Conservation (phyloP, 2,888 invertebrate species). For the Lasioglossum malachurum region DNA sequence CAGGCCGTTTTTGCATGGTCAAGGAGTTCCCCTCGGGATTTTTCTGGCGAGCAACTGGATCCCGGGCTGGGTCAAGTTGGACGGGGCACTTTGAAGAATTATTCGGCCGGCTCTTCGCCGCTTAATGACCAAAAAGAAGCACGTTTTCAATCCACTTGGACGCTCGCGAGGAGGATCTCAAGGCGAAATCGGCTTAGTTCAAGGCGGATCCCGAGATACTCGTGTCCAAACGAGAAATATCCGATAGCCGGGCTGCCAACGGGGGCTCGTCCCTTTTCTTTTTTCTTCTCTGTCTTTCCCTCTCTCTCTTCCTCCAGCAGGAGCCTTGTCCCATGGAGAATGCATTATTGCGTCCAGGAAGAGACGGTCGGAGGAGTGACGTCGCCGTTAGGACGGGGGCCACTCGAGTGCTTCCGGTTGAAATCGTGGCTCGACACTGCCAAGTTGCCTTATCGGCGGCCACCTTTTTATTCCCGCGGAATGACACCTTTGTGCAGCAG, state of each 20-base stretch:
- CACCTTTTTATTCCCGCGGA: conserved; percentile 62
- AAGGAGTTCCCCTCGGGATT: neutral
- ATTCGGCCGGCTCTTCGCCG: neutral
- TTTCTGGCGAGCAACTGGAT: conserved; percentile 12
- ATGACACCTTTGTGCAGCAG: conserved; percentile 60
- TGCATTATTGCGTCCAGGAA: conserved; percentile 51
- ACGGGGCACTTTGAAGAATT: conserved; percentile 9
- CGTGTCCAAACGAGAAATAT: conserved; percentile 58
- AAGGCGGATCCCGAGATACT: conserved; percentile 38
- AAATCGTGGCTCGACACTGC: conserved; percentile 57
- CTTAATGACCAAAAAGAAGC: conserved; percentile 21
- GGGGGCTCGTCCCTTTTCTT: neutral
- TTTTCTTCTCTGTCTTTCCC: neutral
- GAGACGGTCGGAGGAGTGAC: conserved; percentile 5
- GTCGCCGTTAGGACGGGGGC: neutral
- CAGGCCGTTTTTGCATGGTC: neutral
- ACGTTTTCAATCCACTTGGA: conserved; percentile 40
- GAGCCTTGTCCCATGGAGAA: conserved; percentile 1
- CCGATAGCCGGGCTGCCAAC: conserved; percentile 58
- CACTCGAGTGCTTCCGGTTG: conserved; percentile 27
- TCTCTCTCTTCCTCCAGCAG: neutral
- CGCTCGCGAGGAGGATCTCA: conserved; percentile 26
- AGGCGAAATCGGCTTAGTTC: conserved; percentile 43
- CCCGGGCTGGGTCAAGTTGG: neutral
- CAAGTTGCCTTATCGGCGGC: conserved; percentile 68